These are phyloP conservation scores for Leptestheria dahalacensis DNA, from an alignment of 1,140 invertebrate species.

Conservation along the genomic window DNA sequence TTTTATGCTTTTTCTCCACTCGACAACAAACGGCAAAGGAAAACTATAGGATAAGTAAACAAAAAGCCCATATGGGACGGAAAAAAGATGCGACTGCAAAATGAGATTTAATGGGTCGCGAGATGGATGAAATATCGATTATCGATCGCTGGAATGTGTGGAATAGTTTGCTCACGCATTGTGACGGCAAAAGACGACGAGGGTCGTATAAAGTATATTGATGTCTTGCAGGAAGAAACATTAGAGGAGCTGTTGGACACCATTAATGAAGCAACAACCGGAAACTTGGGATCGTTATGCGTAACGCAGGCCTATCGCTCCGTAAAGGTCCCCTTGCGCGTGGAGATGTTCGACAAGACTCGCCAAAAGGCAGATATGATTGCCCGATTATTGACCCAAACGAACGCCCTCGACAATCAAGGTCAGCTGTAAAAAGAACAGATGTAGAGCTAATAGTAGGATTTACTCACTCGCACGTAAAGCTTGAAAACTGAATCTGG, in stretches of 20 bases:
- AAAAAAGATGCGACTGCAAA: no score
- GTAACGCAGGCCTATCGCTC: conserved; percentile 47
- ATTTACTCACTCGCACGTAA: no score
- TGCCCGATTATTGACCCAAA: conserved; percentile 48
- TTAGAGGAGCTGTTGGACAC: conserved; percentile 21
- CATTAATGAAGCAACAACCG: conserved; percentile 52
- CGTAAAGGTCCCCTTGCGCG: conserved; percentile 44
- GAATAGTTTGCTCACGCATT: not conserved
- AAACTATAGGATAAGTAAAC: no score
- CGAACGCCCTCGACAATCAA: conserved; percentile 44
- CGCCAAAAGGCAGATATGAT: conserved; percentile 55
- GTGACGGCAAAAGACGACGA: no score
- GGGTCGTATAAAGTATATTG: not conserved
- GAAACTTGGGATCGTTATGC: conserved; percentile 51
- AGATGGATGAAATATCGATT: no score
- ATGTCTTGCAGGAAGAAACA: not conserved
- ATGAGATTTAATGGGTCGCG: no score
- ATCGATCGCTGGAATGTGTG: not conserved
- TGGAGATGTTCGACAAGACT: conserved; percentile 45
- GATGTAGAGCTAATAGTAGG: no score
- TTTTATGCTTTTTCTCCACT: no score
- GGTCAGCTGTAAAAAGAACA: conserved; percentile 36
- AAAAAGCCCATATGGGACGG: no score
- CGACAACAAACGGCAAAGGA: no score
- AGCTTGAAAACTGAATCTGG: no score